Conservation (phyloP, 2,797 vertebrate species). For the Fundulus diaphanus region DNA sequence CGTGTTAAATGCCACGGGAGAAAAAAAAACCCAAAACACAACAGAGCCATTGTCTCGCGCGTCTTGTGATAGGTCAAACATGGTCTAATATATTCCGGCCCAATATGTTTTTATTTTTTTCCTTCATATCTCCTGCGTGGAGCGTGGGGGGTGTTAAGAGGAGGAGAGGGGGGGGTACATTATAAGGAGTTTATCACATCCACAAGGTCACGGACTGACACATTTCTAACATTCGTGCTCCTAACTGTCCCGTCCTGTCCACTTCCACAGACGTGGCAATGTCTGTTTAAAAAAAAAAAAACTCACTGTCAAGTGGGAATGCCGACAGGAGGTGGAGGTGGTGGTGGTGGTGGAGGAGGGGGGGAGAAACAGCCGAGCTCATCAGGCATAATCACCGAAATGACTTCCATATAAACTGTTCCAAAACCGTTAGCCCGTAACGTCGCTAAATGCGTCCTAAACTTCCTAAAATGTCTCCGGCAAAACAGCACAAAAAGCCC, state of each 20-base stretch:
- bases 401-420: conserved; percentile 62
- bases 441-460: conserved; percentile 65
- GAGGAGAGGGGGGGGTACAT: conserved; percentile 26
- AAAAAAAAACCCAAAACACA: conserved; percentile 63
- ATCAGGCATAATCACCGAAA: conserved; percentile 42
- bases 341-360: too few species aligned
- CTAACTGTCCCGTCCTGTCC: conserved; percentile 61
- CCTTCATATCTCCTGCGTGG: conserved; percentile 42
- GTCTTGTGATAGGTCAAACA: conserved; percentile 80
- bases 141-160: conserved; percentile 8
- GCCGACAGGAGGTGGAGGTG: conserved; percentile 44
- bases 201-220: conserved; percentile 64
- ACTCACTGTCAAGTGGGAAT: conserved; percentile 41
- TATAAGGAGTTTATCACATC: conserved; percentile 63
- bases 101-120: conserved; percentile 53
- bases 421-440: conserved; percentile 55
- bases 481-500: conserved; percentile 46
- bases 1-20: conserved; percentile 73
- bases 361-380: conserved; percentile 42
- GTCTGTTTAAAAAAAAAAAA: conserved; percentile 41
- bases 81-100: conserved; percentile 73
- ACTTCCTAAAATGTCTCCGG: conserved; percentile 53
- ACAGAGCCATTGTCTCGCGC: conserved; percentile 76
- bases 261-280: conserved; percentile 73
- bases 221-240: conserved; percentile 29